A percentile compares a stretch with the other conserved stretches of the same genome.
Conservation (phyloP, 1,140 invertebrate genomes). For the Leptopilina clavipes region DNA sequence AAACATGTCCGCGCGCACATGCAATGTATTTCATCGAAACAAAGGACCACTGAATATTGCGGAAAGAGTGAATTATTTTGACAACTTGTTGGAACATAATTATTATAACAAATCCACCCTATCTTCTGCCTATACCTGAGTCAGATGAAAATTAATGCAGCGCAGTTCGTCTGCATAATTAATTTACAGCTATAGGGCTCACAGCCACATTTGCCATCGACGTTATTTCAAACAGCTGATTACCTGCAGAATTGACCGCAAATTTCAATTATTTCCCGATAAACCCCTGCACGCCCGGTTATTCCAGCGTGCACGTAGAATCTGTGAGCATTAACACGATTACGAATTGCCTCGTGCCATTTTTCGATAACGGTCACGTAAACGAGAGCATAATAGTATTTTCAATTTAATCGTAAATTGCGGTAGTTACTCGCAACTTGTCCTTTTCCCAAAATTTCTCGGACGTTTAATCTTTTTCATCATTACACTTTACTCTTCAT, state of each 20-base stretch:
- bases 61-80: conserved; percentile 6
- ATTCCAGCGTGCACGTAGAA: conserved; percentile 35
- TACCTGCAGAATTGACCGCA: conserved; percentile 69
- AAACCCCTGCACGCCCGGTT: conserved; percentile 47
- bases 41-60: background rate
- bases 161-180: conserved; percentile 68
- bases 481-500: too few relatives aligned
- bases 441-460: background rate
- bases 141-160: conserved; percentile 44
- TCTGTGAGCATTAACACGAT: conserved; percentile 46
- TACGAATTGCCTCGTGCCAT: conserved; percentile 50
- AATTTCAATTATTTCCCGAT: conserved; percentile 70
- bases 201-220: conserved; percentile 53
- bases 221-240: conserved; percentile 70
- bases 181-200: conserved; percentile 58
- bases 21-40: background rate
- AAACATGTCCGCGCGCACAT: background rate
- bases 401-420: conserved; percentile 58
- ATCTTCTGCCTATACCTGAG: conserved; percentile 32
- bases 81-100: background rate
- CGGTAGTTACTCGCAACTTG: background rate
- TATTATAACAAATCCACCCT: conserved; percentile 10
- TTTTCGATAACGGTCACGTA: conserved; percentile 53
- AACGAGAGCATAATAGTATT: conserved; percentile 49
- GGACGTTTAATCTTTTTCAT: background rate